Base-by-base conservation (phyloP, 2,888 invertebrate species). In the Drosophila multiciliata region DNA sequence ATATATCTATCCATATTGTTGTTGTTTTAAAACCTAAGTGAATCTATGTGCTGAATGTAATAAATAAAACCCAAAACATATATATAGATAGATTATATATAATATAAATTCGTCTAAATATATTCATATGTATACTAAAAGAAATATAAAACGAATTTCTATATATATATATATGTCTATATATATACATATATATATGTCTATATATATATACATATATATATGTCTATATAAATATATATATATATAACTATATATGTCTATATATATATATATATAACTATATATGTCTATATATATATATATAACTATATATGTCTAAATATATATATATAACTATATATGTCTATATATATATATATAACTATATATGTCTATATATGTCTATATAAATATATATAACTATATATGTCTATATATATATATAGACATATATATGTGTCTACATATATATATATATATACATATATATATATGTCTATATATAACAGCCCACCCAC, bases 41-140 rank as follows among this genome's bases (percentile, higher is more conserved):
- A 76, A 72, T 76, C 65, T 42, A 75, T 59, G 75, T 76, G 76
- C 76, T 76, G 76, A 76, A 76, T 62, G 64, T 53, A 55, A 53
- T 50, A 55, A 45, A 26, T 23, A 40, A 53, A 61, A n/a, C 26
- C 64, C 48, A 68, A 65, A 68, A 63, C 50, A 60, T 53, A 55
- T 49, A 64, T 36, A 68, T 36, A 71, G 29, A 45, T 20, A 53
- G 42, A 60, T 35, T 57, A 38, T 49, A 54, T 40, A 32, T 38
- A 50, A 57, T 42, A 52, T 42, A 61, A 49, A 49, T 32, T 45
- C 42, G 20, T 32, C 20, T 54, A 23, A 29, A 55, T 36, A 29
- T 38, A 17, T 52, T 45, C 12, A 40, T 20, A 45, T 36, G 36
- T 38, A 50, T 20, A 40, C 26, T 38, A 38, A 35, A 29, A 50